phyloP scores from a whole-genome alignment of 1,140 invertebrate genomes.

The Leptopilina boulardi region DNA sequence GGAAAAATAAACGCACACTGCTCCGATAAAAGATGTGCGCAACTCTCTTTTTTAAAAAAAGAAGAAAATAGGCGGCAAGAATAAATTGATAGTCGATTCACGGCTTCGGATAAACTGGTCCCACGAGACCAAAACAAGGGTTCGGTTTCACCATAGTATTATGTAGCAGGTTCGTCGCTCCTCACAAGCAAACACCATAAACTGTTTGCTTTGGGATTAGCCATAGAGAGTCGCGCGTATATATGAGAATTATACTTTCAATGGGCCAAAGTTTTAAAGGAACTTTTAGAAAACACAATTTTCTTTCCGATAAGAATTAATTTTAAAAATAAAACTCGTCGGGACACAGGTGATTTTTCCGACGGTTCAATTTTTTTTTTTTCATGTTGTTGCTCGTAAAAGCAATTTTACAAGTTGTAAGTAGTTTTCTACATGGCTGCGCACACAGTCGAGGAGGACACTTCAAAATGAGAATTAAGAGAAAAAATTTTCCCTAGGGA shows the following conservation, averaged over 20 bases:
- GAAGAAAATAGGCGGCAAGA: conserved; percentile 65
- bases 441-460: conserved; percentile 42
- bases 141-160: conserved; percentile 49
- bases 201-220: conserved; percentile 73
- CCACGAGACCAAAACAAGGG: conserved; percentile 59
- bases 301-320: conserved; percentile 32
- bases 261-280: conserved; percentile 44
- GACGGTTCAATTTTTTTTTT: conserved; percentile 43
- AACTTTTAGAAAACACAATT: conserved; percentile 51
- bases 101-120: conserved; percentile 70
- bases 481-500: background rate
- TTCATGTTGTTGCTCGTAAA: conserved; percentile 48
- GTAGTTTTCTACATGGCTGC: conserved; percentile 57
- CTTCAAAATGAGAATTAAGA: conserved; percentile 51
- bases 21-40: conserved; percentile 57
- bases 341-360: conserved; percentile 58
- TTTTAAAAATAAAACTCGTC: conserved; percentile 40
- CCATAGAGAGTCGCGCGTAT: conserved; percentile 56
- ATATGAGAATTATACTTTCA: conserved; percentile 53
- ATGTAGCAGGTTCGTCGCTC: conserved; percentile 47
- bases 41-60: conserved; percentile 60
- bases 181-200: conserved; percentile 70
- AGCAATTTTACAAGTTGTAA: conserved; percentile 66
- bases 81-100: conserved; percentile 74
- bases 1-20: conserved; percentile 1